These are phyloP conservation scores for Sceloporus tristichus DNA, from an alignment of 2,113 vertebrate species.

Conservation along the genomic window DNA sequence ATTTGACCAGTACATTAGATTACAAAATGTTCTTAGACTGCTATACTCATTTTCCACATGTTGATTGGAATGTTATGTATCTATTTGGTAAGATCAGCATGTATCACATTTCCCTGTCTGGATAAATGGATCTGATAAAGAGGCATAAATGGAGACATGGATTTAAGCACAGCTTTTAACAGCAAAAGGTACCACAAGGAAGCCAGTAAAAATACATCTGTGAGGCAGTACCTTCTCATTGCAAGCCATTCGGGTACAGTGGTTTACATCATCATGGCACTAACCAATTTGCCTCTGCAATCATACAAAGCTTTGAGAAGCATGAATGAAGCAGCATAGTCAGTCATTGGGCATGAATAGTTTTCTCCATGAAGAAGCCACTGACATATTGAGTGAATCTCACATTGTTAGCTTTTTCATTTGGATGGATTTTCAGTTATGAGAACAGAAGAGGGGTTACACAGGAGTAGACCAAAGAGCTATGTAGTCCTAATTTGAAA, in stretches of 20 bases:
- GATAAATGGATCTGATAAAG: slow-evolving; percentile 33
- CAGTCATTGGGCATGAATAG: too few relatives aligned
- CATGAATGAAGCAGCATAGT: background rate
- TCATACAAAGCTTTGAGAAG: background rate
- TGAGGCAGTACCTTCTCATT: background rate
- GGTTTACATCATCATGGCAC: background rate
- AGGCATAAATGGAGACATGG: background rate
- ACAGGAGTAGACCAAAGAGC: background rate
- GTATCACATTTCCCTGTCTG: background rate
- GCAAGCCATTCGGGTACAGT: background rate
- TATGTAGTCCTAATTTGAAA: background rate
- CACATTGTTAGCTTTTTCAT: background rate
- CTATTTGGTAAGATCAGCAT: slow-evolving; percentile 1
- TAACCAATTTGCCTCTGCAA: background rate
- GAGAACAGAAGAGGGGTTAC: background rate
- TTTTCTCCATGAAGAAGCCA: too few relatives aligned
- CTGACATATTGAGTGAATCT: too few relatives aligned
- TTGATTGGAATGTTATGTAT: background rate
- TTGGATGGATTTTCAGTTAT: background rate
- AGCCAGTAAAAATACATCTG: background rate
- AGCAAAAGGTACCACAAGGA: background rate
- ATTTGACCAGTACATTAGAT: slow-evolving; percentile 25
- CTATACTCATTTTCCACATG: slow-evolving; percentile 25
- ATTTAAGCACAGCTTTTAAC: background rate
- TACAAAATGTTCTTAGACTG: slow-evolving; percentile 6